Evolutionary conservation across 2,888 invertebrate species (phyloP).

Genomic region (Belgica antarctica): DNA sequence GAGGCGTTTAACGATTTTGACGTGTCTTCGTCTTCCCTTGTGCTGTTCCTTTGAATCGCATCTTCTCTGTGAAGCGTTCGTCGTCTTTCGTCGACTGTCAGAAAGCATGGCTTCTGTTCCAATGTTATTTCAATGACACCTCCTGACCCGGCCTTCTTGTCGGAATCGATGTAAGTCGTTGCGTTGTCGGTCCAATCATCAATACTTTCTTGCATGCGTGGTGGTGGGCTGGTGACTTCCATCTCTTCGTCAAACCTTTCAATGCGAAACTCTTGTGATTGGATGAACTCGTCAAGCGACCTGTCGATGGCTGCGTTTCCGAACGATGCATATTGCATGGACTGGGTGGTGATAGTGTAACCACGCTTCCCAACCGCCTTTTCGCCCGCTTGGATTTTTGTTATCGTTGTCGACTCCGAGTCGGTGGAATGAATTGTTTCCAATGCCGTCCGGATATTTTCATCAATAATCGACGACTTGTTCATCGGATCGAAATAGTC

Average conservation of each 20-base stretch:
- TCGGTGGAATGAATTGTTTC: conserved; percentile 51
- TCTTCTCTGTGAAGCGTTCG: conserved; percentile 53
- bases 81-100: conserved; percentile 46
- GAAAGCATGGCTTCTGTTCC: conserved; percentile 44
- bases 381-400: conserved; percentile 53
- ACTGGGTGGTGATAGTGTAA: conserved; percentile 49
- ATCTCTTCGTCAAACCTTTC: conserved; percentile 33
- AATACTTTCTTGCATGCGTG: conserved; percentile 14
- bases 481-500: conserved; percentile 49
- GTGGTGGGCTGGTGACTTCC: conserved; percentile 21
- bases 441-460: conserved; percentile 51
- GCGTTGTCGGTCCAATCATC: conserved; percentile 28
- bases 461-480: conserved; percentile 47
- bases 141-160: conserved; percentile 2
- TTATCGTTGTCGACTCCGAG: conserved; percentile 53
- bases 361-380: conserved; percentile 49
- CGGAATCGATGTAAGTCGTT: conserved; percentile 22
- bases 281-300: conserved; percentile 51
- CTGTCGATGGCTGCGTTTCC: conserved; percentile 53
- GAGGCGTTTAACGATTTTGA: conserved; percentile 47
- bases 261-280: conserved; percentile 45
- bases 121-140: conserved; percentile 46
- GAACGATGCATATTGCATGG: conserved; percentile 50
- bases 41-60: conserved; percentile 52
- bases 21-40: conserved; percentile 49